These are phyloP conservation scores for Palythoa grandis DNA, from an alignment of 92 coral and sea anemone genomes.

Conservation along the genomic window DNA sequence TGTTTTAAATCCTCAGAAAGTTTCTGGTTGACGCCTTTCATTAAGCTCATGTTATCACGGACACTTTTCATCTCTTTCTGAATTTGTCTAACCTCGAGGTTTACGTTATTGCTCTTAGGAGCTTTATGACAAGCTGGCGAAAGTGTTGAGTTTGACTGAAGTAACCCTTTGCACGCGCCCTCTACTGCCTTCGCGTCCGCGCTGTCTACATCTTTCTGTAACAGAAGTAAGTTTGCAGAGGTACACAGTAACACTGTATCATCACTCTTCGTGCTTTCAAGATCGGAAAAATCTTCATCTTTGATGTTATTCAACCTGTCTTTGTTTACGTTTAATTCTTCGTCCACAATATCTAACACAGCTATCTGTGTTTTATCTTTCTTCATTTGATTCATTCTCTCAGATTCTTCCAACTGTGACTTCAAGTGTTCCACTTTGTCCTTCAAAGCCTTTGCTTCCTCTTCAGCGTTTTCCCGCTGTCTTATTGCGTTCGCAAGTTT, in stretches of 20 bases:
- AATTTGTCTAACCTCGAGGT: conserved; percentile 48
- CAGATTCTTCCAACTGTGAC: background rate
- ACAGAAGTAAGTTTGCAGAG: conserved; percentile 10
- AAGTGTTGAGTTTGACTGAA: background rate
- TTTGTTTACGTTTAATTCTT: background rate
- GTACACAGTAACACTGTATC: conserved; percentile 35
- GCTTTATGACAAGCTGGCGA: background rate
- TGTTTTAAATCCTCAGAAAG: conserved; percentile 51
- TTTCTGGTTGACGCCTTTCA: conserved; percentile 48
- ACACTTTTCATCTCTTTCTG: conserved; percentile 56
- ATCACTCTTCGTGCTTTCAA: conserved; percentile 30
- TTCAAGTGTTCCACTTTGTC: conserved; percentile 42
- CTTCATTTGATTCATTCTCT: background rate
- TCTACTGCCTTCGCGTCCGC: background rate
- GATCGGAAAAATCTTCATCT: conserved; percentile 29
- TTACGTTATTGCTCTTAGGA: background rate
- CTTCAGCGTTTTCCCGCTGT: conserved; percentile 64
- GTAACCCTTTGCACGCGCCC: background rate
- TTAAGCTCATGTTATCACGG: conserved; percentile 54
- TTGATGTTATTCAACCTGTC: background rate
- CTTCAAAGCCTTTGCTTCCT: conserved; percentile 40
- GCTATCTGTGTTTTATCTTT: background rate
- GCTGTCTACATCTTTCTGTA: conserved; percentile 11
- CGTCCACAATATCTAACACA: background rate
- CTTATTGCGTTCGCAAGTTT: conserved; percentile 83